Conservation (phyloP, 1,140 invertebrate genomes). For the Watersipora subatra region DNA sequence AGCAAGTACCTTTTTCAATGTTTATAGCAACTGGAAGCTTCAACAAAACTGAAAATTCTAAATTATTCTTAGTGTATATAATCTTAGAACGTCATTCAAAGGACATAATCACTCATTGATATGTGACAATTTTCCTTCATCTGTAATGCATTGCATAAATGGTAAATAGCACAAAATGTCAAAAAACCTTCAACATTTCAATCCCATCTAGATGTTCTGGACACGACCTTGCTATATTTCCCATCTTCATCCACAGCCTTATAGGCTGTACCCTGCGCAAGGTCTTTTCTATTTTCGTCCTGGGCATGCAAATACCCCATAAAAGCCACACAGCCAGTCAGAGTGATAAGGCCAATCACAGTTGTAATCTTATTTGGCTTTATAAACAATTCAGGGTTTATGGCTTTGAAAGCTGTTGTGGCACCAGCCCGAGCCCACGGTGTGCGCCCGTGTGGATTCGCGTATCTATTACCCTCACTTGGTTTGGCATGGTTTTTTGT, state of each 20-base stretch:
- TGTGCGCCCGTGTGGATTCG: background rate
- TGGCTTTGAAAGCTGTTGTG: background rate
- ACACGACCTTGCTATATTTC: background rate
- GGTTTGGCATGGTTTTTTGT: background rate
- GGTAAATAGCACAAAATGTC: too few relatives aligned
- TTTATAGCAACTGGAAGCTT: too few relatives aligned
- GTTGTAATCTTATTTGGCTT: background rate
- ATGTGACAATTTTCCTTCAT: too few relatives aligned
- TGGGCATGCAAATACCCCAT: background rate
- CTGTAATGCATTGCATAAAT: too few relatives aligned
- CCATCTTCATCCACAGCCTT: background rate
- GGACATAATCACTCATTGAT: too few relatives aligned
- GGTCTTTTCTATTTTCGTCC: background rate
- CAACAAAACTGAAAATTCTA: too few relatives aligned
- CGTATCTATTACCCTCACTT: background rate
- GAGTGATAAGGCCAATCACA: background rate
- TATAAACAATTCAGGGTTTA: background rate
- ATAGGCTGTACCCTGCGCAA: background rate
- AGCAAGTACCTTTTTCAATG: too few relatives aligned
- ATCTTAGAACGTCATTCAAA: too few relatives aligned
- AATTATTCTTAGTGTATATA: too few relatives aligned
- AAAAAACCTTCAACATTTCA: too few relatives aligned
- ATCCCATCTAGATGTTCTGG: background rate
- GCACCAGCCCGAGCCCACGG: background rate
- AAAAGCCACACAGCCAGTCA: conserved; percentile 1